Base-by-base conservation (phyloP, 2,888 invertebrate species). In the Strigamia crassipes region DNA sequence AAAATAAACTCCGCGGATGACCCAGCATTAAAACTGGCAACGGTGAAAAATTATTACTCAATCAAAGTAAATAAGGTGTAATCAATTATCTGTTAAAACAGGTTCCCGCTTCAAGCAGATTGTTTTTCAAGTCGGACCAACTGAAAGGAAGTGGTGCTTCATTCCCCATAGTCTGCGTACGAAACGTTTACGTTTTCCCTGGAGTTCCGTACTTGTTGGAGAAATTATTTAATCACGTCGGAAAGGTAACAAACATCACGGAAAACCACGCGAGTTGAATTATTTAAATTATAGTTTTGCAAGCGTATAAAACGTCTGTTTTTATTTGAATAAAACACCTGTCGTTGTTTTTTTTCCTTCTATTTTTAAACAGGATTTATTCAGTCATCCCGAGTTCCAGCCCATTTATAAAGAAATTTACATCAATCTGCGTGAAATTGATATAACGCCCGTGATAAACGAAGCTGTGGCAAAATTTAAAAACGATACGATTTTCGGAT, bases 181-280 rank as follows among this genome's bases (percentile, higher is more conserved):
- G 87, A 61, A 94, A 94, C 87, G 92, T 93, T 0, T 91, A 90
- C 85, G 90, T 93, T 82, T 92, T 93, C 85, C 93, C 94, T 42
- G 93, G 93, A 2, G 91, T 93, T 78, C 93, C 93, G 1, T 87
- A 89, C 2, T 87, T 90, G 77, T 86, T 90, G 83, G 88, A 89
- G 83, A 85, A 85, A 81, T 87, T 85, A 84, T 85, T 85, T 84
- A 21, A 79, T 79, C 41, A 42, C 46, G 42, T 79, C 12, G 79
- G 79, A 79, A 23, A 79, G 42, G 79, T 79, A 79, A 38, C 38
- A 6, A 79, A 38, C 38, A 38, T 10, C 10, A 38, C 38, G 38
- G 38, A 38, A 38, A 38, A 38, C 38, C 38, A 6, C 6, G 34
- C 34, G 34, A 34, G n/a, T n/a, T n/a, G n/a, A 6, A 34, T n/a